Evolutionary conservation across 2,888 invertebrate genomes (phyloP).

Genomic region (Melanargia galathea): DNA sequence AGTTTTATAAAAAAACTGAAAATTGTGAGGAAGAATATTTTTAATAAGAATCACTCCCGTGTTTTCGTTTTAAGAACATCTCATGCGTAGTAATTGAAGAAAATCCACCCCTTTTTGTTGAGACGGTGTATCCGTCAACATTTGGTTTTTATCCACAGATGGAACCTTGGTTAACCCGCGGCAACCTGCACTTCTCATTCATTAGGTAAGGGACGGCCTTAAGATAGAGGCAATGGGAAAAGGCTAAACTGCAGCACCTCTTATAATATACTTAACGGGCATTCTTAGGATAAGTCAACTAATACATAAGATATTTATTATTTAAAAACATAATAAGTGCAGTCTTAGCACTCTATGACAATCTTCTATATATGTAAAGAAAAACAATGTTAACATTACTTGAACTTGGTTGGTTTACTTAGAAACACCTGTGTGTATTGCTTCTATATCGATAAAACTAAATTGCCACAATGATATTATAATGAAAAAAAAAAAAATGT

Average conservation of each 20-base stretch:
- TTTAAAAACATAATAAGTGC: no score
- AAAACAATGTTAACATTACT: no score
- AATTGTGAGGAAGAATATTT: not conserved
- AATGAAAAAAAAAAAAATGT: no score
- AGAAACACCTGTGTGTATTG: no score
- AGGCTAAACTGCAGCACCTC: not conserved
- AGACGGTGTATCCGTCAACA: constrained; percentile 80
- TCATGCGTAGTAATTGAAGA: constrained; percentile 26
- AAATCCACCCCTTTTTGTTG: constrained; percentile 54
- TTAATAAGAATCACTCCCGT: not conserved
- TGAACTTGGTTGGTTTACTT: no score
- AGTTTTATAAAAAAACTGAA: not conserved
- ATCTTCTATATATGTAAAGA: no score
- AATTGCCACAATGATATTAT: no score
- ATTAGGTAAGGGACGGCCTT: constrained; percentile 66
- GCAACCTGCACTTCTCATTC: constrained; percentile 53
- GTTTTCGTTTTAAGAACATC: constrained; percentile 8
- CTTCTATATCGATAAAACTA: no score
- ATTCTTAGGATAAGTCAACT: no score
- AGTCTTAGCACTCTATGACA: no score
- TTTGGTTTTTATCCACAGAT: constrained; percentile 81
- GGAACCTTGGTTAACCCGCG: constrained; percentile 60
- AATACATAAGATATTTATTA: no score
- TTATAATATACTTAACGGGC: not conserved
- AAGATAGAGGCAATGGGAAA: constrained; percentile 44